Evolutionary conservation across 92 coral and sea anemone genomes (phyloP), one percentile per base, ranked within the genome.

Genomic region (Parazoanthus darwini): DNA sequence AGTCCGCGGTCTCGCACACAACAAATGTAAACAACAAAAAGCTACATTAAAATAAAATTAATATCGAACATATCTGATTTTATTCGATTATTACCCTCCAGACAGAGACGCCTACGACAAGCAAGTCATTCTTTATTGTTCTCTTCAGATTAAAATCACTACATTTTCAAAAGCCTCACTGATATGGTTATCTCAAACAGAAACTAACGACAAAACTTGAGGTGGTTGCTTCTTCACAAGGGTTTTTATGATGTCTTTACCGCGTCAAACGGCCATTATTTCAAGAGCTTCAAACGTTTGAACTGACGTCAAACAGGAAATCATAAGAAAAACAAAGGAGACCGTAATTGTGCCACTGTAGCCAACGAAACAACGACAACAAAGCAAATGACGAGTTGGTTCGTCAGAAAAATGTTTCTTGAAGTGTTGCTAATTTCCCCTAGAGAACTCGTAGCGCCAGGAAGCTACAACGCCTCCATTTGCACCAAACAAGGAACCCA

Each of bases 261-360:
- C 36, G 29, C 81, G 59, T 77, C 50, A 16, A 42, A 48, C 1
- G 5, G 18, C 42, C 33, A 37, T 76, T 78, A 44, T 39, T 78
- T 22, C 37, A 20, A 25, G 20, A 46, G 23, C 48, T 43, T 46
- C 25, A 14, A 36, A 77, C 48, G 4, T 20, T 74, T 36, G 37
- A 74, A 74, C 8, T 38, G 50, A 74, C 8, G 9, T 16, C 29
- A 73, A 77, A 77, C 29, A 77, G 2, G 33, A 15, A 39, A 77
- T 43, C 81, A 78, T 35, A 22, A 78, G 81, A 39, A 76, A 29
- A 76, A 38, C 80, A 42, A 76, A 37, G 3, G 81, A 46, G 29
- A 39, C 81, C 26, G 70, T 63, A 20, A 20, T 44, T 78, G 6
- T 46, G 25, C 2, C 23, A 42, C 33, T 20, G 23, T 39, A 11